These are phyloP conservation scores for Crepidodera aurea DNA, from an alignment of 2,888 invertebrate genomes.

Conservation along the genomic window DNA sequence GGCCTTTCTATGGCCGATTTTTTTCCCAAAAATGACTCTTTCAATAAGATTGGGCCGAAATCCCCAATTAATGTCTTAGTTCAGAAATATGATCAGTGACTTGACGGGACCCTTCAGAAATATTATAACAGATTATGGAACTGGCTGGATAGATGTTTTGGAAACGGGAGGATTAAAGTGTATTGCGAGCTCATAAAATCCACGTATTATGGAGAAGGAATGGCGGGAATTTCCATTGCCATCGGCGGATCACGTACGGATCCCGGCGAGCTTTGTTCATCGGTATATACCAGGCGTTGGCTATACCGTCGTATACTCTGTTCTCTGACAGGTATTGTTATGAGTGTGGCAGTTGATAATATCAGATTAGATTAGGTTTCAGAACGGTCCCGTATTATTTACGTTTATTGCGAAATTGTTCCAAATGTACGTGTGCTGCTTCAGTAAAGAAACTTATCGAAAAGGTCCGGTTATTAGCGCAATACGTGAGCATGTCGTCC, in stretches of 20 bases:
- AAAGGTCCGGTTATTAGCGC: background rate
- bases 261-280: conserved; percentile 27
- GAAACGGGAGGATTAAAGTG: conserved; percentile 43
- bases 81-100: too few species aligned
- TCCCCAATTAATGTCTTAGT: too few species aligned
- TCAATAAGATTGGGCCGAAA: too few species aligned
- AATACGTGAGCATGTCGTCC: too few species aligned
- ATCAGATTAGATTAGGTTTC: conserved; percentile 20
- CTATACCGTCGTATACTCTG: conserved; percentile 12
- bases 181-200: conserved; percentile 41
- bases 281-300: conserved; percentile 9
- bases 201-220: conserved; percentile 33
- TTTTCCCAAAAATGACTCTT: too few species aligned
- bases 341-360: conserved; percentile 20
- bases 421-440: conserved; percentile 1
- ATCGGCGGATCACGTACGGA: conserved; percentile 29
- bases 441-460: background rate
- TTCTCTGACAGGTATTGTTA: conserved; percentile 23
- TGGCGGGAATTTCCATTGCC: conserved; percentile 34
- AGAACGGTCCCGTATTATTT: conserved; percentile 17
- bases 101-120: too few species aligned
- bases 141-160: conserved; percentile 11
- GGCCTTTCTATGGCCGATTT: too few species aligned
- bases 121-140: background rate
- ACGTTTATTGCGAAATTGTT: conserved; percentile 13